Evolutionary conservation across 2,113 vertebrate genomes (phyloP).

Genomic region (Rhadina sibilatrix): DNA sequence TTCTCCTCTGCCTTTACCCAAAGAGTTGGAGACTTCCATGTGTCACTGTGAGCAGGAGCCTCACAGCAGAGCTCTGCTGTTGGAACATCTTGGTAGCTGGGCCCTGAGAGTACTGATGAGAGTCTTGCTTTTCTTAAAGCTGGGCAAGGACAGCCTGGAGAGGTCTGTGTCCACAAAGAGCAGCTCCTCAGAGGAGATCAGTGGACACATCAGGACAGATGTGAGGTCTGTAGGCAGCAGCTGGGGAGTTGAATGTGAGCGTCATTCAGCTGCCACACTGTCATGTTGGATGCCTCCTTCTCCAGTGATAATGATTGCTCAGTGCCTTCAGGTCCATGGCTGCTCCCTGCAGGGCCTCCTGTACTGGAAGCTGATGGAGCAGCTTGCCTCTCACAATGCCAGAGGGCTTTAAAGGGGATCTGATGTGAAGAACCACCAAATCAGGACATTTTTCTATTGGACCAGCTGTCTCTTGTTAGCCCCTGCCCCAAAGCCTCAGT

Average conservation of each 20-base stretch:
- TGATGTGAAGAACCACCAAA: neutral
- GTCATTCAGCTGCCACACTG: neutral
- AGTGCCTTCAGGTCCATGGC: accelerated
- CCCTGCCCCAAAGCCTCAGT: neutral
- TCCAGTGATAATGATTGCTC: neutral
- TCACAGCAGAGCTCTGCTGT: neutral
- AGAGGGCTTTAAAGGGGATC: neutral
- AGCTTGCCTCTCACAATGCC: neutral
- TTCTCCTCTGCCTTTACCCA: neutral
- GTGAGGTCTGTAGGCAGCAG: neutral
- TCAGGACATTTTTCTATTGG: neutral
- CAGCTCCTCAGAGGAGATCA: too few relatives aligned
- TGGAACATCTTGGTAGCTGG: neutral
- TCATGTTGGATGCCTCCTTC: accelerated
- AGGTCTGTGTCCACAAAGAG: neutral
- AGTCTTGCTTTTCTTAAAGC: neutral
- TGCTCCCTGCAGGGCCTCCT: neutral
- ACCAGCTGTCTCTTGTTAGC: neutral
- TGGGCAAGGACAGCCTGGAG: neutral
- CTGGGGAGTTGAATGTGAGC: neutral
- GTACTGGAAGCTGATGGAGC: neutral
- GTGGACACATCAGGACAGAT: neutral
- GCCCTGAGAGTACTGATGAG: neutral
- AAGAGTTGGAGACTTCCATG: neutral
- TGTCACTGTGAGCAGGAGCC: neutral